Conservation (phyloP, 1,140 invertebrate species). For the Vanessa tameamea region DNA sequence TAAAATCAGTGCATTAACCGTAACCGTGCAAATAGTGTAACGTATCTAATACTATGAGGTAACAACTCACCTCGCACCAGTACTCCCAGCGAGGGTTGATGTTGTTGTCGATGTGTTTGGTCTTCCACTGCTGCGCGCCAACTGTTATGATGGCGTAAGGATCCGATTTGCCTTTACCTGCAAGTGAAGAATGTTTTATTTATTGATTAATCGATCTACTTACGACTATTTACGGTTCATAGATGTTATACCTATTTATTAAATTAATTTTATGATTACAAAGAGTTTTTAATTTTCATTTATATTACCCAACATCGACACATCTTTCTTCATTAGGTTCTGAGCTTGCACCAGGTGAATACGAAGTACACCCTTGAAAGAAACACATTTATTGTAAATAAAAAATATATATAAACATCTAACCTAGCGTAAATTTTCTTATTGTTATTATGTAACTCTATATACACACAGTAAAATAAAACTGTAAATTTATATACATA, state of each 20-base stretch:
- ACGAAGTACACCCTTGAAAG: constrained; percentile 87
- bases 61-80: constrained; percentile 91
- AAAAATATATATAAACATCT: constrained; percentile 3
- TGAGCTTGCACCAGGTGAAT: constrained; percentile 96
- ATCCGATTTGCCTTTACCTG: constrained; percentile 95
- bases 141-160: constrained; percentile 94
- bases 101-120: constrained; percentile 93
- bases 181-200: neutral
- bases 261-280: too few species aligned
- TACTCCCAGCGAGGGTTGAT: constrained; percentile 97
- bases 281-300: neutral
- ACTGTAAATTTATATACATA: too few species aligned
- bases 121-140: constrained; percentile 93
- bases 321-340: constrained; percentile 95
- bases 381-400: constrained; percentile 30
- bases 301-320: constrained; percentile 88
- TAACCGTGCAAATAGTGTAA: constrained; percentile 34
- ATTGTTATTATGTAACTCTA: too few species aligned
- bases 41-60: constrained; percentile 36
- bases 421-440: too few species aligned
- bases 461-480: too few species aligned
- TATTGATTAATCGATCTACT: too few species aligned
- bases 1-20: constrained; percentile 44
- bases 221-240: too few species aligned
- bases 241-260: too few species aligned